Percentiles rank a stretch among this genome's conserved stretches.
Conservation (phyloP, 2,888 invertebrate genomes). For the Corythucha ciliata region DNA sequence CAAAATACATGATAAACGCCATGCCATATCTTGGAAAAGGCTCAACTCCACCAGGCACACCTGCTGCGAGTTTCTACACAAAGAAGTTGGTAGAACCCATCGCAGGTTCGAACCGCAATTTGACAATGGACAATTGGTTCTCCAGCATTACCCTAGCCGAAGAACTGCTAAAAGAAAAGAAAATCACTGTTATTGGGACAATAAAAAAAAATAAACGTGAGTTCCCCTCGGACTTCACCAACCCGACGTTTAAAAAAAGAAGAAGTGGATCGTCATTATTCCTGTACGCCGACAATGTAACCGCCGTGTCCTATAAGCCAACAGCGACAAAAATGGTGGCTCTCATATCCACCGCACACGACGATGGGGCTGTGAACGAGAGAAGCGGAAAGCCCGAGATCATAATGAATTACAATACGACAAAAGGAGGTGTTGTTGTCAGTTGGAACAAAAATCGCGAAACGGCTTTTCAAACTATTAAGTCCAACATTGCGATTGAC, state of each 20-base stretch:
- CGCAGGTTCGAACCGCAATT: conserved; percentile 20
- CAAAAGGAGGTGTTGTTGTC: conserved; percentile 35
- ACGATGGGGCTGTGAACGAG: conserved; percentile 28
- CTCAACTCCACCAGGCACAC: background rate
- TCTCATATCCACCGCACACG: conserved; percentile 35
- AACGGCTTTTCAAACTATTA: background rate
- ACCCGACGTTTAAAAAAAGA: conserved; percentile 26
- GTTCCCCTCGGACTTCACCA: conserved; percentile 37
- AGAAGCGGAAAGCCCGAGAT: conserved; percentile 34
- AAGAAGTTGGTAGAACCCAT: conserved; percentile 17
- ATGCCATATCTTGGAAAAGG: background rate
- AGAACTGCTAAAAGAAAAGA: conserved; percentile 28
- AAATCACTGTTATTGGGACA: conserved; percentile 26
- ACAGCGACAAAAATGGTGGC: conserved; percentile 33
- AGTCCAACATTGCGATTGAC: conserved; percentile 15
- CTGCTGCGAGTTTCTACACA: conserved; percentile 17
- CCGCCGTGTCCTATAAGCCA: conserved; percentile 35
- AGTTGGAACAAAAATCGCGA: conserved; percentile 21
- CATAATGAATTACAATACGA: conserved; percentile 35
- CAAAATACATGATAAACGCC: background rate
- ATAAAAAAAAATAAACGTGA: conserved; percentile 35
- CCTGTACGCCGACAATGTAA: conserved; percentile 34
- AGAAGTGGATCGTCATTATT: conserved; percentile 33
- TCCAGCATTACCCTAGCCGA: conserved; percentile 31
- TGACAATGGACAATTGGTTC: conserved; percentile 29